phyloP scores from a whole-genome alignment of 2,797 vertebrate genomes.

The Taeniopygia guttata region DNA sequence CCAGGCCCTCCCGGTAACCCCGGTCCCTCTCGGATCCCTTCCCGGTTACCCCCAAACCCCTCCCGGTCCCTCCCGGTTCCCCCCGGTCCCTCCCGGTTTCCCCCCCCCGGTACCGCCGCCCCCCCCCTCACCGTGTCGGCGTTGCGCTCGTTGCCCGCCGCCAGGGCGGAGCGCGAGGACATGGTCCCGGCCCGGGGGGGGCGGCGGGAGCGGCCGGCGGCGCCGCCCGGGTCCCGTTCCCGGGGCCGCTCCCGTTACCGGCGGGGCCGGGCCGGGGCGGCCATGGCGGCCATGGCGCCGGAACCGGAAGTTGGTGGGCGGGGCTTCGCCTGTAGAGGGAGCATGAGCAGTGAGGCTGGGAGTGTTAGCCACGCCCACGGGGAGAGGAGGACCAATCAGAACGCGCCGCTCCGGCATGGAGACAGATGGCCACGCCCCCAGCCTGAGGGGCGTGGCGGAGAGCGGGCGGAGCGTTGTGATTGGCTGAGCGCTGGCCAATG shows the following conservation, averaged over 20 bases:
- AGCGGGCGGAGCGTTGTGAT: fast-evolving
- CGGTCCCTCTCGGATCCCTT: too few relatives aligned
- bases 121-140: neutral
- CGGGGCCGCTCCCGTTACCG: neutral
- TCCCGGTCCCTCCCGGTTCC: neutral
- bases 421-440: neutral
- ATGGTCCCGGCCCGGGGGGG: neutral
- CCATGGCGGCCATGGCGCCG: neutral
- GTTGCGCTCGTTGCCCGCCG: neutral
- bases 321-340: too few relatives aligned
- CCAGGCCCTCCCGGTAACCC: too few relatives aligned
- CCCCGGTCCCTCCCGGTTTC: neutral
- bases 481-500: neutral
- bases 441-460: neutral
- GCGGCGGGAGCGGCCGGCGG: too few relatives aligned
- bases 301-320: too few relatives aligned
- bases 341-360: too few relatives aligned
- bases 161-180: neutral
- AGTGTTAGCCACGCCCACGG: neutral
- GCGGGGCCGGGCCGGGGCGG: neutral
- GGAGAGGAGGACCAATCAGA: neutral
- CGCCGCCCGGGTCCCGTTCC: too few relatives aligned
- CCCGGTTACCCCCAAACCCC: too few relatives aligned
- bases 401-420: neutral
- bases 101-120: neutral